Base-by-base conservation (phyloP, 2,888 invertebrate species). In the Ochropleura plecta region DNA sequence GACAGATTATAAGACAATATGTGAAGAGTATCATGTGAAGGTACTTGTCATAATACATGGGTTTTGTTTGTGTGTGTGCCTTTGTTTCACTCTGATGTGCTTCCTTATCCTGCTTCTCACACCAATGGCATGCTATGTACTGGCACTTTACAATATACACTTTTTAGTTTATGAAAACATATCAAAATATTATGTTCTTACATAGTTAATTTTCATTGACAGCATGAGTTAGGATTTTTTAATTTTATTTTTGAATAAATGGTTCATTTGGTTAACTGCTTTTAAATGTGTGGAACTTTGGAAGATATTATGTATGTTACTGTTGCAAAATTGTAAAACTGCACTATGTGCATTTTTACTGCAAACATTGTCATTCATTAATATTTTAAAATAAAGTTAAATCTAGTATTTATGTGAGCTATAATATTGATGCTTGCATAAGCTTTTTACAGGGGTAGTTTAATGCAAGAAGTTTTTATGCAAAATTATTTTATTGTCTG, bases 1-100 rank as follows among this genome's bases (percentile, higher is more conserved):
- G 86, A 97, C 98, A 46, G 98, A 98, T 84, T 98, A 98, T 91
- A 97, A 97, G 90, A 97, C 98, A 30, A 96, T 98, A 72, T 97
- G 98, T 89, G 98, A 98, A 86, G 97, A 98, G 79, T 97, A 97
- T 91, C 97, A 97, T 68, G 96, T 93, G 72, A 98, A 97, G 97
- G 98, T 98, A 95, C 90, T 94, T 84, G 71, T 85, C 75, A 51
- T 88, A 64, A 69, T 87, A 66, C 88, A 90, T 72, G 87, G 88
- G 73, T 81, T 90, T 78, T 90, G 90, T 77, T 88, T 90, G 70
- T 90, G 87, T 78, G 78, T 85, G 73, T 87, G 87, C 30, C 51
- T 86, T 40, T 76, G 79, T 80, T 57, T 85, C 44, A 82, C 78
- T 5, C 71, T 88, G 67, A 70, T 86, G 60, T 84, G 82, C 70